phyloP scores from a whole-genome alignment of 2,888 invertebrate genomes.

The Hypselothyrea guttata region DNA sequence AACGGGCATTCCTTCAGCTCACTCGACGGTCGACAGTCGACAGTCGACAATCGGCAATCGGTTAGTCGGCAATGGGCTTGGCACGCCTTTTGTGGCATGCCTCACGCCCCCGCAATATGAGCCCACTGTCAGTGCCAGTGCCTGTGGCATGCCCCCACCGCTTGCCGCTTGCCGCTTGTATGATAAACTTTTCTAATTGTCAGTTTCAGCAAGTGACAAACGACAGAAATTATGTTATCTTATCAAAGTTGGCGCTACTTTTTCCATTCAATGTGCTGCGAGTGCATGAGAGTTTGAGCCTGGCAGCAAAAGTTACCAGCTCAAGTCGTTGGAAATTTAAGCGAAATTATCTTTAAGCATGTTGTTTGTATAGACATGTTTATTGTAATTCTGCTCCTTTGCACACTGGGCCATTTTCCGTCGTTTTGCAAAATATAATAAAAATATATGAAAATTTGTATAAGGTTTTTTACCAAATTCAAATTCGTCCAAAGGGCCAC shows the following conservation, averaged over 20 bases:
- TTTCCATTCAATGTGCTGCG: conserved; percentile 19
- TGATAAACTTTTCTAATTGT: conserved; percentile 79
- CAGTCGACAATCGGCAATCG: conserved; percentile 14
- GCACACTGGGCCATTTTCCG: no score
- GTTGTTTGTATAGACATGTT: conserved; percentile 36
- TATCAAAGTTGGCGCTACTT: conserved; percentile 72
- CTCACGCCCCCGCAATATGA: conserved; percentile 51
- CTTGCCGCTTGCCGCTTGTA: conserved; percentile 57
- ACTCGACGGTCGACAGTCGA: not conserved
- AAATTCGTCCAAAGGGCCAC: no score
- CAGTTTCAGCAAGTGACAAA: conserved; percentile 78
- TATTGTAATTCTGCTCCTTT: conserved; percentile 21
- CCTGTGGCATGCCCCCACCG: conserved; percentile 11
- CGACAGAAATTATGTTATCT: conserved; percentile 79
- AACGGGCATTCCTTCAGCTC: not conserved
- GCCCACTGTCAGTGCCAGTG: conserved; percentile 17
- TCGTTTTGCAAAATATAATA: no score
- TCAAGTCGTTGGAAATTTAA: conserved; percentile 58
- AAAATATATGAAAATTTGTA: no score
- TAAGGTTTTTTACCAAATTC: no score
- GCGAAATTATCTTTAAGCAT: conserved; percentile 65
- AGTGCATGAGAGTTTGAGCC: conserved; percentile 6
- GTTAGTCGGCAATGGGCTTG: no score
- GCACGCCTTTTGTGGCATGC: conserved; percentile 43
- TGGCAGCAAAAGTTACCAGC: conserved; percentile 38